phyloP scores from a whole-genome alignment of 2,797 vertebrate genomes.

The Percopsis omiscomaycus region DNA sequence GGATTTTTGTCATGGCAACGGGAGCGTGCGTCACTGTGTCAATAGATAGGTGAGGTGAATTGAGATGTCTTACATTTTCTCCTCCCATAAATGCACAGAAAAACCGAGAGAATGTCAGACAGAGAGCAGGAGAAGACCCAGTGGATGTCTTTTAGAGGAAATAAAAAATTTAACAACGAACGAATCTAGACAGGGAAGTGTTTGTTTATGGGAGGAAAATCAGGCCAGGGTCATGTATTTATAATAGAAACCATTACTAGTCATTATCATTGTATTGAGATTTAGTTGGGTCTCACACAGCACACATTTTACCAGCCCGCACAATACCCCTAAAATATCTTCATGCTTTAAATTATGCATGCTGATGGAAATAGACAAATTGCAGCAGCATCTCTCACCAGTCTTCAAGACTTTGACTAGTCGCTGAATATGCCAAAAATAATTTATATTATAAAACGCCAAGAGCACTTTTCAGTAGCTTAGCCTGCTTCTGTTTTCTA shows the following conservation, averaged over 20 bases:
- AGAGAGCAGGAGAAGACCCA: slow-evolving; percentile 6
- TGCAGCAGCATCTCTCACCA: slow-evolving; percentile 46
- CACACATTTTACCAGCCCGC: slow-evolving; percentile 53
- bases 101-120: slow-evolving; percentile 4
- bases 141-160: slow-evolving; percentile 39
- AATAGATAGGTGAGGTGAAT: slow-evolving; percentile 35
- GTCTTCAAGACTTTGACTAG: slow-evolving; percentile 6
- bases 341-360: slow-evolving; percentile 70
- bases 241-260: slow-evolving; percentile 67
- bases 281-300: slow-evolving; percentile 52
- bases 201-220: slow-evolving; percentile 46
- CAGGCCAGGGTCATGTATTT: slow-evolving; percentile 52
- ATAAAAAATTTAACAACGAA: slow-evolving; percentile 28
- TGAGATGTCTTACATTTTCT: slow-evolving; percentile 21
- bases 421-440: too few species aligned
- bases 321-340: slow-evolving; percentile 65
- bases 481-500: too few species aligned
- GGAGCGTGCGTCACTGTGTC: slow-evolving; percentile 12
- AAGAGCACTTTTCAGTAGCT: too few species aligned
- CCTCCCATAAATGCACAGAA: slow-evolving; percentile 42
- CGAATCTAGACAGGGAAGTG: slow-evolving; percentile 36
- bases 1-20: slow-evolving; percentile 35
- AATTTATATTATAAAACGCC: too few species aligned
- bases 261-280: slow-evolving; percentile 64
- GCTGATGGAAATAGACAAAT: slow-evolving; percentile 60